phyloP scores from a whole-genome alignment of 1,140 invertebrate species.

The Drosophila bipectinata region DNA sequence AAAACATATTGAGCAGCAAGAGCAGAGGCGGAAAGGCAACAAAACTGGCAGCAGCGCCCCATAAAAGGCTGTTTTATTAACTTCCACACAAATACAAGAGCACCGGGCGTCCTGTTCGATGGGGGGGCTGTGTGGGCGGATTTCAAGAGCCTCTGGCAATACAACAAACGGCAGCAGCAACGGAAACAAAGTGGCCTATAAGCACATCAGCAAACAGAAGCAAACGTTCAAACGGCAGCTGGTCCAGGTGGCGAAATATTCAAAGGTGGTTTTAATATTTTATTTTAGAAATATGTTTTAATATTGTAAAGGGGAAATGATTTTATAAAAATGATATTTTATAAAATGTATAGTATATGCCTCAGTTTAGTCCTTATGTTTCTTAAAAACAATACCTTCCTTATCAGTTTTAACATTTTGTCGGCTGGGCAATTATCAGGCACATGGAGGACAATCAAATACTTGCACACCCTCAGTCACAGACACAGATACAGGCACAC shows the following conservation, averaged over 20 bases:
- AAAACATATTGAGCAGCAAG: constrained; percentile 76
- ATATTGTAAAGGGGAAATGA: too few relatives aligned
- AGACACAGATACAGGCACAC: constrained; percentile 51
- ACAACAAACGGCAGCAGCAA: constrained; percentile 35
- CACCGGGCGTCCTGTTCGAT: background rate
- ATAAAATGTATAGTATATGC: too few relatives aligned
- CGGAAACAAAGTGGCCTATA: constrained; percentile 70
- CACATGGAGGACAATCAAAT: constrained; percentile 36
- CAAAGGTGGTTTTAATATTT: background rate
- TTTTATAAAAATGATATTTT: too few relatives aligned
- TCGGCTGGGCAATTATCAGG: constrained; percentile 41
- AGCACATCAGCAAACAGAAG: constrained; percentile 65
- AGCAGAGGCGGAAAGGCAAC: constrained; percentile 12
- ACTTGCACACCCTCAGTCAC: constrained; percentile 19
- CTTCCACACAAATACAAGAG: constrained; percentile 64
- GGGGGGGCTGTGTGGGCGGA: constrained; percentile 9
- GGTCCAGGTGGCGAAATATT: constrained; percentile 15
- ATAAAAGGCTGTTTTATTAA: constrained; percentile 80
- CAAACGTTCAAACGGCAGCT: constrained; percentile 27
- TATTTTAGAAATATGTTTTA: too few relatives aligned
- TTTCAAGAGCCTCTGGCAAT: constrained; percentile 33
- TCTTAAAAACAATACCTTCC: too few relatives aligned
- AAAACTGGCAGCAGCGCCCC: constrained; percentile 20
- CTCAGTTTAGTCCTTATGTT: too few relatives aligned
- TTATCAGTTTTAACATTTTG: constrained; percentile 22